Evolutionary conservation across 1,140 invertebrate genomes (phyloP).

Genomic region (Hycleus phaleratus): DNA sequence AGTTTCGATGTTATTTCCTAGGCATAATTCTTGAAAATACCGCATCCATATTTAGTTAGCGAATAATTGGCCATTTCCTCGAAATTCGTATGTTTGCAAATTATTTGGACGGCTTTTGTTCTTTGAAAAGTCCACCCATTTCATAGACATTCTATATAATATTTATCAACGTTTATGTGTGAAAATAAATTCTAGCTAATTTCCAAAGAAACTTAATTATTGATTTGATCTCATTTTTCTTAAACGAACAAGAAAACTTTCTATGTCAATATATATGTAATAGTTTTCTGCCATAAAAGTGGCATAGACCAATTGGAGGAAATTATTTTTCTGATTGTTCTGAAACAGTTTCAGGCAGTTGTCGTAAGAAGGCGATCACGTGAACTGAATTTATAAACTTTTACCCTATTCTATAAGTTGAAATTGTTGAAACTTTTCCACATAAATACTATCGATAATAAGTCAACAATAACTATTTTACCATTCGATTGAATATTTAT

Average conservation of each 20-base stretch:
- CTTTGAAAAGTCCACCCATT: constrained; percentile 7
- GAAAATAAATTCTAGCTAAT: too few species aligned
- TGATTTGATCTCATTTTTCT: too few species aligned
- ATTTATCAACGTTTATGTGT: constrained; percentile 4
- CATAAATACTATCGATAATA: constrained; percentile 1
- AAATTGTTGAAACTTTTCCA: background rate
- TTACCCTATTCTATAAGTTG: background rate
- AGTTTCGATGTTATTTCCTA: constrained; percentile 18
- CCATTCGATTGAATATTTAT: too few species aligned
- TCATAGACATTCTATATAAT: constrained; percentile 1
- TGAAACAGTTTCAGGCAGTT: constrained; percentile 7
- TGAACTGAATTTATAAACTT: constrained; percentile 10
- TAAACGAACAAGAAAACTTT: too few species aligned
- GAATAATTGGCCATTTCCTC: constrained; percentile 10
- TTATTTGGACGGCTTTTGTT: constrained; percentile 2
- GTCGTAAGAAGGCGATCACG: constrained; percentile 6
- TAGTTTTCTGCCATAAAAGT: background rate
- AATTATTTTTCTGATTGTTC: constrained; percentile 14
- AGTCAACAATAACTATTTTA: too few species aligned
- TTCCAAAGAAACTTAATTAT: too few species aligned
- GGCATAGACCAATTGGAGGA: background rate
- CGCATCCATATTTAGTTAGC: constrained; percentile 11
- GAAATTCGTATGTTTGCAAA: constrained; percentile 8
- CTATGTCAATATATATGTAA: too few species aligned
- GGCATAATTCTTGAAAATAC: constrained; percentile 17